Base-by-base conservation (phyloP, 2,888 invertebrate species). In the Tridacna gigas region DNA sequence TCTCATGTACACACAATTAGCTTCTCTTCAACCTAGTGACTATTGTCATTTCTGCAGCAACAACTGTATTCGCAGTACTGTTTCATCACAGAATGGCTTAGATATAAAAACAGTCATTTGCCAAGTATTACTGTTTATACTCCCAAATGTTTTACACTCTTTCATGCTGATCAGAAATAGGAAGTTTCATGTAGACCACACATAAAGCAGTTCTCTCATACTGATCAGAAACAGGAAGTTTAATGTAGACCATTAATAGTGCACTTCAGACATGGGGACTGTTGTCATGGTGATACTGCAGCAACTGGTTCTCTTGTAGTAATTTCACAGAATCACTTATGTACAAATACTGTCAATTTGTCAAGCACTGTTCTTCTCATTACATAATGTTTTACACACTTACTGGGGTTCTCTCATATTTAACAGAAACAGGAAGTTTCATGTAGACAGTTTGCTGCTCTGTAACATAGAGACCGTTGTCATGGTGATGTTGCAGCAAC, bases 391-490 rank as follows among this genome's bases (percentile, higher is more conserved):
- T 18, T 69, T n/a, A 69, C 26, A 69, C 69, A 69, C 47, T 47
- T 12, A 69, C 69, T 69, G 69, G 69, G 5, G 45, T 69, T 69
- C 69, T 69, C n/a, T 69, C 69, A 69, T 69, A 69, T 69, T 47
- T 45, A 18, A 69, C 69, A 47, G 28, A 69, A 37, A 74, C 74
- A 20, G 61, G 60, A 1, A 74, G 61, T 61, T 61, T 15, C 74
- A 66, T 74, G 73, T 12, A 74, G 65, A 25, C 77, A 60, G 1
- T 20, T 47, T 47, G n/a, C 18, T 47, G 28, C 12, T 45, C 45
- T n/a, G 37, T 47, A 20, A 69, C 47, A 47, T 45, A n/a, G 11
- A 85, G 77, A 12, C 85, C 85, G 65, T 80, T 61, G 20, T 48
- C 22, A 12, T 51, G 18, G 37, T 78, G 71, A 47, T 80, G 37